A percentile compares a stretch with the other conserved stretches of the same genome.
phyloP scores from a whole-genome alignment of 1,140 invertebrate species.

The Zaprionus lachaisei region DNA sequence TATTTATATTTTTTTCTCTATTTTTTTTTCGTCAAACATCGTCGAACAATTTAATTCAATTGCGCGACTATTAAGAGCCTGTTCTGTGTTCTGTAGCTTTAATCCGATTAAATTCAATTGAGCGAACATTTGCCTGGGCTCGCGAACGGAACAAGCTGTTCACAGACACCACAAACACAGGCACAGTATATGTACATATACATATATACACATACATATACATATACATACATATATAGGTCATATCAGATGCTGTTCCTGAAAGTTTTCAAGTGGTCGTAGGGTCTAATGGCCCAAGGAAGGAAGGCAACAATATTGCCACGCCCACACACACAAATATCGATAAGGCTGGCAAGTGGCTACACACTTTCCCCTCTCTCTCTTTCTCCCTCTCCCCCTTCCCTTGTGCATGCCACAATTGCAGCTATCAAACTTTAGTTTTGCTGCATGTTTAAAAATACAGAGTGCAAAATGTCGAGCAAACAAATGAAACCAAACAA shows the following conservation, averaged over 20 bases:
- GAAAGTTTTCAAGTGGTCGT: conserved; percentile 44
- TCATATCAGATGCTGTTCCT: conserved; percentile 48
- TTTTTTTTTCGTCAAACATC: conserved; percentile 19
- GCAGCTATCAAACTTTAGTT: conserved; percentile 60
- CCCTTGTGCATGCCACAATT: conserved; percentile 52
- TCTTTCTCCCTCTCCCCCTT: not conserved
- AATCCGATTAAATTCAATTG: conserved; percentile 63
- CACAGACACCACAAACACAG: conserved; percentile 4
- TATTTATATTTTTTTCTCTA: conserved; percentile 7
- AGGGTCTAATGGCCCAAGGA: conserved; percentile 35
- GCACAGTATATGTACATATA: not conserved
- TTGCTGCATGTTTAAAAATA: conserved; percentile 72
- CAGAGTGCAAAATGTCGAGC: conserved; percentile 51
- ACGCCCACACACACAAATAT: conserved; percentile 30
- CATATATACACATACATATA: conserved; percentile 28
- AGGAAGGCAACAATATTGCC: conserved; percentile 22
- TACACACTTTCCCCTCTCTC: too few species aligned
- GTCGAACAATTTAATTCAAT: conserved; percentile 71
- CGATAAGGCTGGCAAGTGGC: conserved; percentile 16
- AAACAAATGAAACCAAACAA: conserved; percentile 55
- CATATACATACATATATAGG: conserved; percentile 40
- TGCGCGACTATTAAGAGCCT: conserved; percentile 58
- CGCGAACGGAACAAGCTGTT: conserved; percentile 22
- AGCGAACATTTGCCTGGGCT: conserved; percentile 42
- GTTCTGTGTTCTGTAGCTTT: conserved; percentile 19